phyloP scores from a whole-genome alignment of 2,888 invertebrate species.

The Molorchus minor region DNA sequence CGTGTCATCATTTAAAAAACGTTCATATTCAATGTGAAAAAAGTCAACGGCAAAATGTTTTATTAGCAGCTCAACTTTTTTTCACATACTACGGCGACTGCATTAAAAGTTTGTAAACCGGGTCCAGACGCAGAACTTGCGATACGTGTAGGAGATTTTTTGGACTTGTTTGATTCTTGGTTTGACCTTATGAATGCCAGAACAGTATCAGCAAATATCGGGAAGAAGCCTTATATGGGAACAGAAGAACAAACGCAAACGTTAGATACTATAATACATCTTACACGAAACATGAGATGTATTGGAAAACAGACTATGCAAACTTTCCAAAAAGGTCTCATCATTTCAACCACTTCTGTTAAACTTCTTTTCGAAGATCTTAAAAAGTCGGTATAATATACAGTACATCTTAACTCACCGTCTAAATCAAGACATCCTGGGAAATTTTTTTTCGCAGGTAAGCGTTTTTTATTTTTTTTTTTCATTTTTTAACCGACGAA shows the following conservation, averaged over 20 bases:
- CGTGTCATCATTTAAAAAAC: constrained; percentile 28
- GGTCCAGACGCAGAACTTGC: too few species aligned
- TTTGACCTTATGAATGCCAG: constrained; percentile 3
- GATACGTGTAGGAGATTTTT: constrained; percentile 4
- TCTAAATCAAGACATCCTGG: not conserved
- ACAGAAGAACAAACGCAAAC: constrained; percentile 2
- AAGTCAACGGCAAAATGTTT: constrained; percentile 41
- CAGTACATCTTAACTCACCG: constrained; percentile 1
- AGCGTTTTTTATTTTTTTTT: too few species aligned
- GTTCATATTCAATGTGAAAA: constrained; percentile 38
- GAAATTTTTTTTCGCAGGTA: too few species aligned
- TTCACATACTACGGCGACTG: constrained; percentile 44
- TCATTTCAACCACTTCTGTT: not conserved
- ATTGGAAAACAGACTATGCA: not conserved
- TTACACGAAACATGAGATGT: not conserved
- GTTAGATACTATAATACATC: not conserved
- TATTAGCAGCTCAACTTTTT: constrained; percentile 43
- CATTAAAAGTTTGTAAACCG: too few species aligned
- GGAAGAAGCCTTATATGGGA: constrained; percentile 8
- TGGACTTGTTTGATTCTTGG: not conserved
- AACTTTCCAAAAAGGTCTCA: not conserved
- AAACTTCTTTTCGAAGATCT: too few species aligned
- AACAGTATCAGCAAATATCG: constrained; percentile 1
- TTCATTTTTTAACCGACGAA: too few species aligned
- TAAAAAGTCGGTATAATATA: not conserved